Evolutionary conservation across 2,888 invertebrate genomes (phyloP).

Genomic region (Zeuzera pyrina): DNA sequence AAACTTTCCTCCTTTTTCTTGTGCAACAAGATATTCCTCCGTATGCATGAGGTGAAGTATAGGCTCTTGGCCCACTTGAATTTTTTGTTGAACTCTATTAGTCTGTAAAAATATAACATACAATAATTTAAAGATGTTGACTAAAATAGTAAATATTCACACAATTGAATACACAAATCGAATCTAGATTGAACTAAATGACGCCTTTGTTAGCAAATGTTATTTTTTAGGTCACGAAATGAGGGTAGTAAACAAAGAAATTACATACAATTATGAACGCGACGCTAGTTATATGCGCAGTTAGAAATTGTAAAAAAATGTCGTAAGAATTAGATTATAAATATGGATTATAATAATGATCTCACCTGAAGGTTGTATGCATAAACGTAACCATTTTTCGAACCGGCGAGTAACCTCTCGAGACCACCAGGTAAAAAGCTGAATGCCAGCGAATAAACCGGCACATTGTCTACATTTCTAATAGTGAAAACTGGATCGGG

Average conservation of each 20-base stretch:
- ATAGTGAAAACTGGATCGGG: conserved; percentile 85
- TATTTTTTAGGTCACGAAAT: conserved; percentile 53
- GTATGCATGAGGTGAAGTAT: conserved; percentile 76
- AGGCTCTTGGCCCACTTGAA: conserved; percentile 76
- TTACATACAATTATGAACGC: conserved; percentile 20
- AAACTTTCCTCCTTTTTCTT: conserved; percentile 81
- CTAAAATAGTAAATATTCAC: conserved; percentile 1
- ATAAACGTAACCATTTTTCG: conserved; percentile 81
- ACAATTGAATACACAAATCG: conserved; percentile 1
- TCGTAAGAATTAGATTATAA: not conserved
- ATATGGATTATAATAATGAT: conserved; percentile 14
- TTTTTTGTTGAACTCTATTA: conserved; percentile 78
- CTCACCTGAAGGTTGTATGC: conserved; percentile 86
- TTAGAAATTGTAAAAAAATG: conserved; percentile 7
- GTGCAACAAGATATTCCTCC: conserved; percentile 76
- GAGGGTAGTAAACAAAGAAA: conserved; percentile 58
- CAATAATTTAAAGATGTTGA: not conserved
- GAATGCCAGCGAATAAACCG: conserved; percentile 81
- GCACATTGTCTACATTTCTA: conserved; percentile 78
- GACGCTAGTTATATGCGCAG: conserved; percentile 25
- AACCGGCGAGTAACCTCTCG: conserved; percentile 80
- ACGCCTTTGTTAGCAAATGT: not conserved
- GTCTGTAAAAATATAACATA: conserved; percentile 66
- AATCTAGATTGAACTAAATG: not conserved
- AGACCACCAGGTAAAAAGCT: conserved; percentile 73